These are phyloP conservation scores for Atrichornis clamosus DNA, from an alignment of 2,113 vertebrate species.

Conservation along the genomic window DNA sequence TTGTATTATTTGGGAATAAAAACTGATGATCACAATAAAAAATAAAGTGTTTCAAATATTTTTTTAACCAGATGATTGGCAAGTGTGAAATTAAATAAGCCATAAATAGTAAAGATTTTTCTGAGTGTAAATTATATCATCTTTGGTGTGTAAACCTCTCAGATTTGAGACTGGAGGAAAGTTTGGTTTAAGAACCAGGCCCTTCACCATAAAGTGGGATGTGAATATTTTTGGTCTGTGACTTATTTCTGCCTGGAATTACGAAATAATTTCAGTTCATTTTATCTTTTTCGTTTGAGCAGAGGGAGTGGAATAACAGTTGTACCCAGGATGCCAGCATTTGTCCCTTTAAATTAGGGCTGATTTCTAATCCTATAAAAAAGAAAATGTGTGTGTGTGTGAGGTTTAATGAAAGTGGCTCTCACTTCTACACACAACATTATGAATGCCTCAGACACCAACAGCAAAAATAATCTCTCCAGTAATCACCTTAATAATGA, in stretches of 20 bases:
- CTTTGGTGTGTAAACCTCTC: background rate
- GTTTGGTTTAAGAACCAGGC: background rate
- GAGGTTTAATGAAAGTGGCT: background rate
- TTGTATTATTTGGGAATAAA: background rate
- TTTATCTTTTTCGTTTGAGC: background rate
- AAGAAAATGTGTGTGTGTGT: background rate
- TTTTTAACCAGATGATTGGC: background rate
- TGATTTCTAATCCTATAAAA: background rate
- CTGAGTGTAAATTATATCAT: background rate
- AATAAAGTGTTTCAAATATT: background rate
- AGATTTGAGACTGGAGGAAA: background rate
- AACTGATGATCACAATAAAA: background rate
- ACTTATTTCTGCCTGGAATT: background rate
- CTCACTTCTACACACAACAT: background rate
- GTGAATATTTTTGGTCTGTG: background rate
- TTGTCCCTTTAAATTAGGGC: constrained; percentile 2
- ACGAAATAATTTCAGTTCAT: background rate
- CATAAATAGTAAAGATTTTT: background rate
- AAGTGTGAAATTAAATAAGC: background rate
- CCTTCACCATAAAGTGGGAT: background rate
- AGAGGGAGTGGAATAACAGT: background rate
- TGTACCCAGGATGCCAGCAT: background rate
- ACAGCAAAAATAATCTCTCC: constrained; percentile 14
- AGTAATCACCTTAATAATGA: constrained; percentile 48
- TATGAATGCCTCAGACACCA: constrained; percentile 6